Percentiles rank a stretch among this genome's conserved stretches.
Evolutionary conservation across 2,113 vertebrate genomes (phyloP).

Genomic region (Saccopteryx bilineata): DNA sequence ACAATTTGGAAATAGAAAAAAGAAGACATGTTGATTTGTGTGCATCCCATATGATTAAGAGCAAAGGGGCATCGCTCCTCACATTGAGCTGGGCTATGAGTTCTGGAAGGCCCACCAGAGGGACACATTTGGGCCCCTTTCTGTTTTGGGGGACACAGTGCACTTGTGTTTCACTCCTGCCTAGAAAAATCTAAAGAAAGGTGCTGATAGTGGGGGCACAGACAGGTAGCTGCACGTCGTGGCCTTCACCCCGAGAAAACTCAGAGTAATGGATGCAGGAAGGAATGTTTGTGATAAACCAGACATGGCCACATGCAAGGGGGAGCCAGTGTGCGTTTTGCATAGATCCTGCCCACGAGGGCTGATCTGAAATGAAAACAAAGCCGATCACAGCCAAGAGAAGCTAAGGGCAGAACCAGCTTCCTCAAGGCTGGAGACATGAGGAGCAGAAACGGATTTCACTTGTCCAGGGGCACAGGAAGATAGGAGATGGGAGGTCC

Average conservation of each 20-base stretch:
- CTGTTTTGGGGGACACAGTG: no score
- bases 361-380: not conserved
- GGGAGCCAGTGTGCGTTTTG: not conserved
- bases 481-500: no score
- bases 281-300: not conserved
- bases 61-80: not conserved
- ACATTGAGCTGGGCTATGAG: not conserved
- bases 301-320: not conserved
- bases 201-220: not conserved
- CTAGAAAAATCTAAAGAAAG: not conserved
- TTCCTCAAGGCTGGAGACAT: not conserved
- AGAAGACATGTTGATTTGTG: not conserved
- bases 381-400: not conserved
- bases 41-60: not conserved
- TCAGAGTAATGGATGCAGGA: not conserved
- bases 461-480: not conserved
- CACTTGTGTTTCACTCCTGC: not conserved
- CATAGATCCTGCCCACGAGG: not conserved
- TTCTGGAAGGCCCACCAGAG: not conserved
- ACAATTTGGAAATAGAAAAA: slow-evolving; percentile 21
- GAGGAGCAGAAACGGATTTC: not conserved
- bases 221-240: not conserved
- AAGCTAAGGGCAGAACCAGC: not conserved
- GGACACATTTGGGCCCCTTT: no score
- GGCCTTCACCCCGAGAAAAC: not conserved